Evolutionary conservation across 64 coral and sea anemone genomes (phyloP).

Genomic region (Stichodactyla helianthus): DNA sequence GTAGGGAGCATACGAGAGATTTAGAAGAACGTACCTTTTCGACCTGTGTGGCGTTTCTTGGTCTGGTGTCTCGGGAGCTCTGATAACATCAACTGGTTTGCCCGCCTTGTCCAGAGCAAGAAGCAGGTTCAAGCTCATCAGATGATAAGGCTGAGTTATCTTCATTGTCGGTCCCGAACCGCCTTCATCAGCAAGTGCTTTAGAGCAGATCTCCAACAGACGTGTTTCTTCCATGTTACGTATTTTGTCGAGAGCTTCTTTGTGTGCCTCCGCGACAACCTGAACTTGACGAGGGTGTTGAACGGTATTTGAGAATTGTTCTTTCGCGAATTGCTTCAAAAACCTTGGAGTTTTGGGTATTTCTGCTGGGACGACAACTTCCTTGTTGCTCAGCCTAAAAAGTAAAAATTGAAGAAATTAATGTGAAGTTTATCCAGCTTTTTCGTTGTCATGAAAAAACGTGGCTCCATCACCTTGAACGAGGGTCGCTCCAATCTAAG

Average conservation of each 20-base stretch:
- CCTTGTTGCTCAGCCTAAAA: conserved; percentile 16
- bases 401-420: neutral
- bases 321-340: neutral
- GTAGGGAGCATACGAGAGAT: neutral
- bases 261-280: neutral
- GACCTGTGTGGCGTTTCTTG: neutral
- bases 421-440: too few species aligned
- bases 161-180: conserved; percentile 9
- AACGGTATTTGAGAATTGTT: neutral
- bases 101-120: conserved; percentile 17
- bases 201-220: conserved; percentile 2
- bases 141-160: conserved; percentile 29
- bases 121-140: conserved; percentile 33
- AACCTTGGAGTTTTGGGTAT: neutral
- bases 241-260: conserved; percentile 17
- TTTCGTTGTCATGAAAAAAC: too few species aligned
- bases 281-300: neutral
- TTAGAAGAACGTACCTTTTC: neutral
- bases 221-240: neutral
- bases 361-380: neutral
- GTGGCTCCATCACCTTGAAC: too few species aligned
- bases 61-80: neutral
- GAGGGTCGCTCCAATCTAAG: too few species aligned
- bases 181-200: conserved; percentile 6
- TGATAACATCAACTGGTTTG: conserved; percentile 16